Evolutionary conservation across 2,113 vertebrate genomes (phyloP).

Genomic region (Stomatorhinus ivindoensis): DNA sequence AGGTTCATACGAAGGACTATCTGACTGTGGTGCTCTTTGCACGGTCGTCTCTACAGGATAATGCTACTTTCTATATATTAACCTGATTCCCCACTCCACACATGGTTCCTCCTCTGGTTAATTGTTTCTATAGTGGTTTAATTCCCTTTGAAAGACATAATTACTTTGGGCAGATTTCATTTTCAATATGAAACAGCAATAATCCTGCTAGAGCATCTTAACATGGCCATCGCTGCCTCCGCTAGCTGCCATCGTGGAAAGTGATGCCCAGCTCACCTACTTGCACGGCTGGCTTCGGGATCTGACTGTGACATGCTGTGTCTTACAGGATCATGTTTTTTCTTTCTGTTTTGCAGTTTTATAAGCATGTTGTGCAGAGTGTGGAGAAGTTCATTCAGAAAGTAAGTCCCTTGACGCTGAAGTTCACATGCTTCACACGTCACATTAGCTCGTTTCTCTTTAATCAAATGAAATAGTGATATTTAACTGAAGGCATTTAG

Average conservation of each 20-base stretch:
- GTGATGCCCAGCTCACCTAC: not conserved
- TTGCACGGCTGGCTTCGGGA: not conserved
- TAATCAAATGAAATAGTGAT: not conserved
- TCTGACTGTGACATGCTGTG: no score
- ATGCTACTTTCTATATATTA: not conserved
- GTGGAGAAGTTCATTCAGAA: constrained; percentile 98
- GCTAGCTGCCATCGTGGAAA: not conserved
- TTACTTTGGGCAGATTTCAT: not conserved
- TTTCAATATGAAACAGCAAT: not conserved
- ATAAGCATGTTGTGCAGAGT: constrained; percentile 98
- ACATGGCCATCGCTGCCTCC: not conserved
- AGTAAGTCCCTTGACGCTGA: constrained; percentile 58
- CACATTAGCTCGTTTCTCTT: not conserved
- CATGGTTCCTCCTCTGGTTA: not conserved
- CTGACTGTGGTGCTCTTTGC: not conserved
- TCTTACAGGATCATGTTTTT: not conserved
- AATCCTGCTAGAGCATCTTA: not conserved
- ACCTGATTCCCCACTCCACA: not conserved
- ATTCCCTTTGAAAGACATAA: not conserved
- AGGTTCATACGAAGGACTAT: not conserved
- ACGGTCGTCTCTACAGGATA: not conserved
- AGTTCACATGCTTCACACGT: not conserved
- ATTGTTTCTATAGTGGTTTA: constrained; percentile 12
- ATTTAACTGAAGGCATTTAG: not conserved
- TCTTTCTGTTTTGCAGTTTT: constrained; percentile 75